These are phyloP conservation scores for Pyrgilauda ruficollis DNA, from an alignment of 2,113 vertebrate genomes.

Conservation along the genomic window DNA sequence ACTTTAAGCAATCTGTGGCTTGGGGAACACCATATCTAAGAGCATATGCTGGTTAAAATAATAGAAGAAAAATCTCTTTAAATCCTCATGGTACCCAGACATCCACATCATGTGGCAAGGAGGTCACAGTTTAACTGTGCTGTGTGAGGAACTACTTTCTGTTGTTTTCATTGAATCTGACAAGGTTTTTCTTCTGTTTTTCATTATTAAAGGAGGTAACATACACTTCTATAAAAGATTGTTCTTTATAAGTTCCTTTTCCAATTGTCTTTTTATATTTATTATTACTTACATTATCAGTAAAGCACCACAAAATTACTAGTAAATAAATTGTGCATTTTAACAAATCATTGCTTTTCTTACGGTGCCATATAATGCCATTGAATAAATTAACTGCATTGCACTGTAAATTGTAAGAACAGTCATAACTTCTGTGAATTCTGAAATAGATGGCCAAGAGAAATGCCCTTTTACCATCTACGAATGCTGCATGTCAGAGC, in stretches of 20 bases:
- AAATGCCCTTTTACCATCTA: slow-evolving; percentile 13
- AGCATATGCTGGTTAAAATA: neutral
- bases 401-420: slow-evolving; percentile 37
- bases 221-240: neutral
- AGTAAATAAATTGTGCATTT: slow-evolving; percentile 5
- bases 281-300: neutral
- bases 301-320: slow-evolving; percentile 17
- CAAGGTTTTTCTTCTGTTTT: neutral
- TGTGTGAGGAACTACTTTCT: neutral
- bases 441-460: slow-evolving; percentile 42
- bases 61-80: neutral
- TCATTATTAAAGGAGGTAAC: neutral
- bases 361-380: slow-evolving; percentile 20
- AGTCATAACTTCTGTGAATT: slow-evolving; percentile 6
- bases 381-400: slow-evolving; percentile 16
- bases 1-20: neutral
- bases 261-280: neutral
- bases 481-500: neutral
- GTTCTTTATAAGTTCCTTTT: neutral
- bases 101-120: neutral
- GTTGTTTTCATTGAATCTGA: neutral
- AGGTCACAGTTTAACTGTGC: neutral
- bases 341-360: slow-evolving; percentile 34
- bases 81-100: neutral
- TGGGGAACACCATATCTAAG: neutral